phyloP scores from a whole-genome alignment of 2,888 invertebrate genomes.

The Morpho helenor region DNA sequence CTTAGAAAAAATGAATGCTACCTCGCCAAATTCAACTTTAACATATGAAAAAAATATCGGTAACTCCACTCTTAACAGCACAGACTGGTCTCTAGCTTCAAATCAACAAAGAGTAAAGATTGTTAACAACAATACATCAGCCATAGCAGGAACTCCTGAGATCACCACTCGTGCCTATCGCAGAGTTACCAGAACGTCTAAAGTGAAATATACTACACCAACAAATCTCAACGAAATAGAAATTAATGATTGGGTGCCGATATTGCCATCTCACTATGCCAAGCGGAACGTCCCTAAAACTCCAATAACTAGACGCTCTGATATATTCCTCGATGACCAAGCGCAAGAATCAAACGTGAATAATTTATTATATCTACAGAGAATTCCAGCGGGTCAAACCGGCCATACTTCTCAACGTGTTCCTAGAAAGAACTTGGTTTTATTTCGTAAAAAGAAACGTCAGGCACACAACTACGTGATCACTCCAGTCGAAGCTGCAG shows the following conservation, averaged over 20 bases:
- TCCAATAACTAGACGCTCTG: constrained; percentile 49
- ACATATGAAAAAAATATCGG: constrained; percentile 33
- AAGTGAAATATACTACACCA: constrained; percentile 43
- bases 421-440: constrained; percentile 50
- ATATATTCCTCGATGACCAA: constrained; percentile 27
- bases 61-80: constrained; percentile 35
- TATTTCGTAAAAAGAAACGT: constrained; percentile 49
- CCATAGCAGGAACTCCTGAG: constrained; percentile 31
- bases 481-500: constrained; percentile 4
- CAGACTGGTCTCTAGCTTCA: constrained; percentile 45
- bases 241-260: constrained; percentile 70
- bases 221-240: constrained; percentile 41
- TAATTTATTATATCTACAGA: constrained; percentile 54
- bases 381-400: constrained; percentile 46
- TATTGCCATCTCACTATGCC: constrained; percentile 59
- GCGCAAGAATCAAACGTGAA: constrained; percentile 29
- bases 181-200: constrained; percentile 59
- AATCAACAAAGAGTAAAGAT: constrained; percentile 43
- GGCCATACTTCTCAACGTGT: constrained; percentile 32
- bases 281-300: constrained; percentile 39
- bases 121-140: constrained; percentile 36
- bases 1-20: constrained; percentile 44
- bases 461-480: constrained; percentile 37
- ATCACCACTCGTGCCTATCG: constrained; percentile 51
- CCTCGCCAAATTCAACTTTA: constrained; percentile 36